A percentile compares a stretch with the other conserved stretches of the same genome.
These are phyloP conservation scores for Semotilus atromaculatus DNA, from an alignment of 2,797 vertebrate species.

Conservation along the genomic window DNA sequence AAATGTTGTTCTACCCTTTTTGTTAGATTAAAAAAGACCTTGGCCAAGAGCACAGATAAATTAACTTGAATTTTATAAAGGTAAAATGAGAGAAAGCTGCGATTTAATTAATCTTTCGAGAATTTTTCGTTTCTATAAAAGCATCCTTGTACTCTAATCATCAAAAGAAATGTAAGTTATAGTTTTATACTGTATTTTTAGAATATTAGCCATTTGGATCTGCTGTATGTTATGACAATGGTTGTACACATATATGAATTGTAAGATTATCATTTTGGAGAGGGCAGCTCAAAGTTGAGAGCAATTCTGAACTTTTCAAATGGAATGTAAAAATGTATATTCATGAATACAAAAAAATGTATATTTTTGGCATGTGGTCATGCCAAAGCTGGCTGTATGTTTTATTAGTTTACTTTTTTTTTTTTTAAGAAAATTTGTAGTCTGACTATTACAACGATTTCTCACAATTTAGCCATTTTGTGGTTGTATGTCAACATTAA, in stretches of 20 bases:
- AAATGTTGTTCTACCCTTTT: constrained; percentile 67
- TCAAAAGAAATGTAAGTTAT: constrained; percentile 61
- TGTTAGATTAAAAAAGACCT: constrained; percentile 37
- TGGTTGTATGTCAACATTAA: constrained; percentile 46
- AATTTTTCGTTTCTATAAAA: constrained; percentile 51
- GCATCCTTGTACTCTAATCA: constrained; percentile 50
- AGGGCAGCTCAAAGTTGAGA: constrained; percentile 63
- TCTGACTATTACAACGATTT: constrained; percentile 21
- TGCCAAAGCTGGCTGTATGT: constrained; percentile 63
- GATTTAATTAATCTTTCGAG: constrained; percentile 32
- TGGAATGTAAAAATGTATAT: constrained; percentile 71
- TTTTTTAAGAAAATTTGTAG: constrained; percentile 44
- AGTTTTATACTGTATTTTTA: constrained; percentile 66
- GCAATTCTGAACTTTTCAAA: constrained; percentile 62
- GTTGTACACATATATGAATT: constrained; percentile 64
- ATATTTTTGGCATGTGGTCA: constrained; percentile 63
- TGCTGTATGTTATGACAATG: constrained; percentile 75
- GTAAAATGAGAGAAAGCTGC: constrained; percentile 22
- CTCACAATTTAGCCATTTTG: constrained; percentile 33
- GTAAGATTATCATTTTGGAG: constrained; percentile 75
- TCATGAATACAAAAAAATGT: constrained; percentile 59
- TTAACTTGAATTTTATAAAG: constrained; percentile 40
- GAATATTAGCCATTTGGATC: constrained; percentile 67
- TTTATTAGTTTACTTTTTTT: constrained; percentile 53
- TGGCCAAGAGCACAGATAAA: constrained; percentile 24